Base-by-base conservation (phyloP, 2,113 vertebrate genomes). In the Chionodraco myersi region DNA sequence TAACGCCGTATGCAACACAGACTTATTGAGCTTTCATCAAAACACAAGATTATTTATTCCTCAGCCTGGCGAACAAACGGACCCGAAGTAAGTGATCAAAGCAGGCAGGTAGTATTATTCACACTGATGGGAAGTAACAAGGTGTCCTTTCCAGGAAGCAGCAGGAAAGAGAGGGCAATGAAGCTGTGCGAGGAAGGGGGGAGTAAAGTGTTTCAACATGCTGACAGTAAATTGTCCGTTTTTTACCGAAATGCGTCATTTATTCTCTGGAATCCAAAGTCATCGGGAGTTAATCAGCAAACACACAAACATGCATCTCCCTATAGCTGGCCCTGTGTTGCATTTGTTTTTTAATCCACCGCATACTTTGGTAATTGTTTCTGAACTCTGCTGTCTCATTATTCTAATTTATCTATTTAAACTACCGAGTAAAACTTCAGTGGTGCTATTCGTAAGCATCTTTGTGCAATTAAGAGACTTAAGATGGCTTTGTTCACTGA, bases 221-320 rank as follows among this genome's bases (percentile, higher is more conserved):
- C 53, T 66, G 18, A 7, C 11, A 0, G 8, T 44, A 14, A 48
- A 48, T 1, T 45, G 23, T 15, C 3, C 11, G 8, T 61, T 13
- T 14, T 10, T 12, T 62, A 15, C 13, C 4, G 21, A 49, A 11
- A 10, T 18, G 57, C 5, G 1, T 66, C 5, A 61, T 72, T 78
- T 66, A 69, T 11, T 80, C 26, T 49, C n/a, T 69, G 75, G 68
- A 10, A 71, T 72, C 10, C 3, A 0, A 7, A 59, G 57, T 52
- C 63, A 76, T 62, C 69, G 47, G 4, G 3, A 0, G 0, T 0
- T 21, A 3, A 52, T 54, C 30, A 21, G 14, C 3, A 45, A 2
- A 21, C 23, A 66, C 6, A 45, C 21, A 56, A 16, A n/a, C 21
- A 59, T n/a, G 13, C 15, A 13, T 26, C 45, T 5, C 34, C 16